phyloP scores from a whole-genome alignment of 1,140 invertebrate species.

The Neodiprion lecontei region DNA sequence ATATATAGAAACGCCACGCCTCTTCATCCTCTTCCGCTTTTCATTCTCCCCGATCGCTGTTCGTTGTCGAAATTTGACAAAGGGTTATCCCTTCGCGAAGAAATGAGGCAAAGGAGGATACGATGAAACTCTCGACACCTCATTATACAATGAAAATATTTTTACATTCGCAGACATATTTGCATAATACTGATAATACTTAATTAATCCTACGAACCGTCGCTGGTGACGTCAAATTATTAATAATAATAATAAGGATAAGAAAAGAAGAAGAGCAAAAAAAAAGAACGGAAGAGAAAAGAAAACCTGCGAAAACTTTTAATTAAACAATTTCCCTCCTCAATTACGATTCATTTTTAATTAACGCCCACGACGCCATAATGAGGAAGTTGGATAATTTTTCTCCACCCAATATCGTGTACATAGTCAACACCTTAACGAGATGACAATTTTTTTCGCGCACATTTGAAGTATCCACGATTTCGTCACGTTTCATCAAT shows the following conservation, averaged over 20 bases:
- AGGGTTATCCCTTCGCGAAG: background rate
- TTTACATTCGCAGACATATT: background rate
- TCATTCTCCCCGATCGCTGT: background rate
- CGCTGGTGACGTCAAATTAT: background rate
- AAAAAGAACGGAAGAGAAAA: too few relatives aligned
- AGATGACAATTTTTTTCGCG: too few relatives aligned
- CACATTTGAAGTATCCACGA: too few relatives aligned
- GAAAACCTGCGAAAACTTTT: background rate
- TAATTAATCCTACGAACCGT: background rate
- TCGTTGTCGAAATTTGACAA: background rate
- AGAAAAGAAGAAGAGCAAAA: too few relatives aligned
- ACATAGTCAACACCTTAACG: too few relatives aligned
- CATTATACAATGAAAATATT: background rate
- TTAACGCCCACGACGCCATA: background rate
- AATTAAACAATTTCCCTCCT: background rate
- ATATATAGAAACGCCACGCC: background rate
- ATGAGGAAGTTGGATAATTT: background rate
- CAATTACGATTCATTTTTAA: conserved; percentile 2
- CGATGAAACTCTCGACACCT: background rate
- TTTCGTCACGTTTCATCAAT: too few relatives aligned
- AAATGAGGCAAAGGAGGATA: background rate
- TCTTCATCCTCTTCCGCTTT: background rate
- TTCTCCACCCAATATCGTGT: background rate
- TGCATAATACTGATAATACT: background rate
- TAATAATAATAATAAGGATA: background rate